These are phyloP conservation scores for Microcebus tavaratra DNA, from an alignment of 2,113 vertebrate genomes.

Conservation along the genomic window DNA sequence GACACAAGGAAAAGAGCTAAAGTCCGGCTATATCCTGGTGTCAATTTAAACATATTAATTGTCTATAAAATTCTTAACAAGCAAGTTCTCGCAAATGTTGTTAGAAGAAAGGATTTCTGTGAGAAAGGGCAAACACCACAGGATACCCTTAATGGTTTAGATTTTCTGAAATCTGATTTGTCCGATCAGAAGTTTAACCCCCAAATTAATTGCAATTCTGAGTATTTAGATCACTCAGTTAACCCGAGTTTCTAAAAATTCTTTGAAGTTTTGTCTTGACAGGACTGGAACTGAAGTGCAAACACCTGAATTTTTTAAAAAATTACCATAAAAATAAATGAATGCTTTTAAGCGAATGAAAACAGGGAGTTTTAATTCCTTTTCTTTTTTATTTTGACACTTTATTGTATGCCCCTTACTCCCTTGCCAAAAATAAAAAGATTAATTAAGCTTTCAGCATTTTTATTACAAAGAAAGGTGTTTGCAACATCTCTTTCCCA, in stretches of 20 bases:
- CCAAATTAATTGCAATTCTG: neutral
- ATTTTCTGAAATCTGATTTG: constrained; percentile 13
- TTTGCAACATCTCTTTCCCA: neutral
- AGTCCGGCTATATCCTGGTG: neutral
- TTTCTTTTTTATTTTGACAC: neutral
- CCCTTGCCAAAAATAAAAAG: constrained; percentile 15
- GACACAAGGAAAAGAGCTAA: neutral
- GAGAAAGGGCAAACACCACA: neutral
- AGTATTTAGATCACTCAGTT: neutral
- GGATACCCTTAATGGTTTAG: neutral
- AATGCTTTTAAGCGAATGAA: neutral
- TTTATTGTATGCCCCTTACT: neutral
- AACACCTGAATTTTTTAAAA: constrained; percentile 17
- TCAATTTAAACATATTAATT: neutral
- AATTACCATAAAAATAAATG: constrained; percentile 37
- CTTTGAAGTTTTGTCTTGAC: neutral
- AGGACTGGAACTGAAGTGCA: neutral
- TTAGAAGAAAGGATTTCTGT: neutral
- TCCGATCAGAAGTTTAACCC: neutral
- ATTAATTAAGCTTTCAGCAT: neutral
- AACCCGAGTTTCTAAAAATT: neutral
- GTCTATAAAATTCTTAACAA: neutral
- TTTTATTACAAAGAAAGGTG: constrained; percentile 10
- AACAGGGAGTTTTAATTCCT: neutral
- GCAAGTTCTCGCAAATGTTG: neutral